Conservation (phyloP, 2,888 invertebrate species). For the Frankliniella intonsa region DNA sequence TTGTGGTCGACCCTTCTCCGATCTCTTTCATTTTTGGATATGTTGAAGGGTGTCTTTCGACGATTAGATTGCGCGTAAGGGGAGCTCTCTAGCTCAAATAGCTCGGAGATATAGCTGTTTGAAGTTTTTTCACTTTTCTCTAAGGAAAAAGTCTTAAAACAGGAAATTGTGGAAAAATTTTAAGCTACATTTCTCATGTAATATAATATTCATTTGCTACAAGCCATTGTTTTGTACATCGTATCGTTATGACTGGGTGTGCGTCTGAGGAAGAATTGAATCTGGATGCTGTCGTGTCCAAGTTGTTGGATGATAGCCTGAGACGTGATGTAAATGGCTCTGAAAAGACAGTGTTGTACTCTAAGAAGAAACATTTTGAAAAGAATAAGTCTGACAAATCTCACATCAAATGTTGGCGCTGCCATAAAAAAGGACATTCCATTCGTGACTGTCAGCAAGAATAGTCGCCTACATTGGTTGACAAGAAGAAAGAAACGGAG, state of each 20-base stretch:
- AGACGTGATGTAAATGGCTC: not conserved
- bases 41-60: too few species aligned
- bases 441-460: not conserved
- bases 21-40: too few species aligned
- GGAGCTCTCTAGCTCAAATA: too few species aligned
- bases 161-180: too few species aligned
- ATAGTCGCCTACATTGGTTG: not conserved
- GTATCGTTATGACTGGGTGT: not conserved
- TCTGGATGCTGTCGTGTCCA: not conserved
- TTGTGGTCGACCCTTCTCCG: too few species aligned
- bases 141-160: too few species aligned
- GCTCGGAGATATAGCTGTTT: too few species aligned
- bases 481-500: not conserved
- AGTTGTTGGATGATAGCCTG: conserved; percentile 5
- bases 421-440: not conserved
- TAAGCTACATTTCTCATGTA: too few species aligned
- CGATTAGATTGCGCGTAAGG: too few species aligned
- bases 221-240: not conserved
- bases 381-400: not conserved
- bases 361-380: not conserved
- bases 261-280: not conserved
- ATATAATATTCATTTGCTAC: too few species aligned
- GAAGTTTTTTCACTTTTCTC: too few species aligned
- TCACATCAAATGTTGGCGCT: not conserved
- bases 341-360: not conserved